Conservation (phyloP, 2,888 invertebrate genomes). For the Spicauda simplicius region DNA sequence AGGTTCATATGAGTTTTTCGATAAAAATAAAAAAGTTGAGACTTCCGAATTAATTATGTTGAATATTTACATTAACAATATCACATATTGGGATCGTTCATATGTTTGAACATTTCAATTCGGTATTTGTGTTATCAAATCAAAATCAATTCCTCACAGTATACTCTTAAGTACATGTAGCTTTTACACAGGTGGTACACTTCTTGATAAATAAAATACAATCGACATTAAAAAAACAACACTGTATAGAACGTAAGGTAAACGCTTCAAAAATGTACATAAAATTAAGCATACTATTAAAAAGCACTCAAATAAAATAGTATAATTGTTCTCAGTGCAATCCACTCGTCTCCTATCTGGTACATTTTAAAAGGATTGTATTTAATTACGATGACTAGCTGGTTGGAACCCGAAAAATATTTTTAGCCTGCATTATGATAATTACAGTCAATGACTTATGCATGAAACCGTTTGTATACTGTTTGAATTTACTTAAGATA, state of each 20-base stretch:
- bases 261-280: slow-evolving; percentile 31
- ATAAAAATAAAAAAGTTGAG: too few species aligned
- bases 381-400: slow-evolving; percentile 78
- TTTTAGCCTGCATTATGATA: slow-evolving; percentile 74
- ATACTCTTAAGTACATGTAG: too few species aligned
- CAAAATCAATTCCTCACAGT: too few species aligned
- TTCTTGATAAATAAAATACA: too few species aligned
- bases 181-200: too few species aligned
- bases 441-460: slow-evolving; percentile 67
- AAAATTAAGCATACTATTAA: slow-evolving; percentile 43
- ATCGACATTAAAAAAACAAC: too few species aligned
- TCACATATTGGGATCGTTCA: too few species aligned
- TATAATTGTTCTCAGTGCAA: slow-evolving; percentile 55
- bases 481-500: slow-evolving; percentile 27
- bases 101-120: too few species aligned
- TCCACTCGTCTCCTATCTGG: slow-evolving; percentile 55
- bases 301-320: slow-evolving; percentile 53
- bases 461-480: slow-evolving; percentile 36
- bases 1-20: too few species aligned
- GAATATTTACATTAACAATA: too few species aligned
- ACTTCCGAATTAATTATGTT: too few species aligned
- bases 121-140: too few species aligned
- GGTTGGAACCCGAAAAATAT: slow-evolving; percentile 59
- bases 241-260: not conserved
- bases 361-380: slow-evolving; percentile 68